These are phyloP conservation scores for Boloria euphrosyne DNA, from an alignment of 2,888 invertebrate genomes.

Conservation along the genomic window DNA sequence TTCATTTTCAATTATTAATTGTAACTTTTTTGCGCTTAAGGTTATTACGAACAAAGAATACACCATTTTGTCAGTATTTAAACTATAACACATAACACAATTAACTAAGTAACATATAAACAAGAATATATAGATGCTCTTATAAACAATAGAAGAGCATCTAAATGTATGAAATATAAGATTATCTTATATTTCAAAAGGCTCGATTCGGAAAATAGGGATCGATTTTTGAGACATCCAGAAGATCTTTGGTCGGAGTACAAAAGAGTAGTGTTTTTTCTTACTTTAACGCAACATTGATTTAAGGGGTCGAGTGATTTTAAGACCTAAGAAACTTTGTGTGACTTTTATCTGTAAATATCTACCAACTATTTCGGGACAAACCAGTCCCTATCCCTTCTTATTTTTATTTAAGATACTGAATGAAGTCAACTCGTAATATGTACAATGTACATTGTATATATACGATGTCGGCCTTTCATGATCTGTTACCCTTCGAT, in stretches of 20 bases:
- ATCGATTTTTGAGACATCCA: slow-evolving; percentile 22
- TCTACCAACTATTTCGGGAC: background rate
- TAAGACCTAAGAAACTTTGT: slow-evolving; percentile 24
- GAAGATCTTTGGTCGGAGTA: slow-evolving; percentile 18
- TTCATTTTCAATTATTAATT: background rate
- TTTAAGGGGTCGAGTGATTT: slow-evolving; percentile 30
- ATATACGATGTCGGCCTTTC: slow-evolving; percentile 19
- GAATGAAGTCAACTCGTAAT: slow-evolving; percentile 12
- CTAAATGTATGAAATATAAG: too few relatives aligned
- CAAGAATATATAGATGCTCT: too few relatives aligned
- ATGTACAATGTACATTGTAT: slow-evolving; percentile 18
- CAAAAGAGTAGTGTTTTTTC: slow-evolving; percentile 21
- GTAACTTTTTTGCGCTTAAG: too few relatives aligned
- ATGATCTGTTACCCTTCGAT: slow-evolving; percentile 26
- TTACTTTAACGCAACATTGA: slow-evolving; percentile 31
- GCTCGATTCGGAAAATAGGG: slow-evolving; percentile 1
- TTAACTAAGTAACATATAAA: too few relatives aligned
- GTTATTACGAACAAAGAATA: too few relatives aligned
- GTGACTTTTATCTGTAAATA: slow-evolving; percentile 18
- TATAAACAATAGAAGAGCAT: too few relatives aligned
- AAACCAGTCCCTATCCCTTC: background rate
- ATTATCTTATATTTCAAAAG: too few relatives aligned
- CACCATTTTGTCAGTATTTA: background rate
- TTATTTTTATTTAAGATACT: slow-evolving; percentile 2
- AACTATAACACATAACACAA: background rate